Percentiles rank a stretch among this genome's conserved stretches.
Conservation (phyloP, 2,888 invertebrate species). For the Nasonovia ribisnigri region DNA sequence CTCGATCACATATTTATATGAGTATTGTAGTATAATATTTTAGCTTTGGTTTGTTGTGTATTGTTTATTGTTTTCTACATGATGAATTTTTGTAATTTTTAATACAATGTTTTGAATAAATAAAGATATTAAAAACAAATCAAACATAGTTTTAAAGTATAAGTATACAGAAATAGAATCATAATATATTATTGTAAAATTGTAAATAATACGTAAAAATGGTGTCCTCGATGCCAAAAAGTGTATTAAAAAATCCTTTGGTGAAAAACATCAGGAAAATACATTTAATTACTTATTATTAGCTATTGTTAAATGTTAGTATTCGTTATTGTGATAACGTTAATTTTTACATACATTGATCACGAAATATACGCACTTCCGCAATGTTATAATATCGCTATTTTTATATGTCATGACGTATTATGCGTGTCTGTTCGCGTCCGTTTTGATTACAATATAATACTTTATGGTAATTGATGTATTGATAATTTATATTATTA, state of each 20-base stretch:
- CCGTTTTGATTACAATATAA: not conserved
- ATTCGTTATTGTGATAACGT: not conserved
- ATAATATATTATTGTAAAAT: not conserved
- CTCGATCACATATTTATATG: no score
- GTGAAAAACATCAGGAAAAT: no score
- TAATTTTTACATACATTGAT: not conserved
- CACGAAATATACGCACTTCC: not conserved
- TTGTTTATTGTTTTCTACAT: not conserved
- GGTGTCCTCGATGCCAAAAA: not conserved
- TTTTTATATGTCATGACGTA: not conserved
- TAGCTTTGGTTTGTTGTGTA: not conserved
- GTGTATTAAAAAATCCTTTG: not conserved
- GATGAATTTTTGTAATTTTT: not conserved
- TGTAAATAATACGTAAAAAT: not conserved
- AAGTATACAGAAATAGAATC: not conserved
- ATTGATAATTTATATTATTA: constrained; percentile 8
- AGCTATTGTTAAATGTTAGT: not conserved
- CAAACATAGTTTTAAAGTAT: not conserved
- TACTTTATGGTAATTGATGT: not conserved
- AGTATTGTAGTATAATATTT: not conserved
- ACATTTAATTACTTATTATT: no score
- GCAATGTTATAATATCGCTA: not conserved
- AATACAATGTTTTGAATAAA: not conserved
- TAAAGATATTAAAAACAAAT: not conserved
- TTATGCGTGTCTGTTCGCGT: not conserved